Evolutionary conservation across 2,797 vertebrate genomes (phyloP).

Genomic region (Syngnathus rostellatus): DNA sequence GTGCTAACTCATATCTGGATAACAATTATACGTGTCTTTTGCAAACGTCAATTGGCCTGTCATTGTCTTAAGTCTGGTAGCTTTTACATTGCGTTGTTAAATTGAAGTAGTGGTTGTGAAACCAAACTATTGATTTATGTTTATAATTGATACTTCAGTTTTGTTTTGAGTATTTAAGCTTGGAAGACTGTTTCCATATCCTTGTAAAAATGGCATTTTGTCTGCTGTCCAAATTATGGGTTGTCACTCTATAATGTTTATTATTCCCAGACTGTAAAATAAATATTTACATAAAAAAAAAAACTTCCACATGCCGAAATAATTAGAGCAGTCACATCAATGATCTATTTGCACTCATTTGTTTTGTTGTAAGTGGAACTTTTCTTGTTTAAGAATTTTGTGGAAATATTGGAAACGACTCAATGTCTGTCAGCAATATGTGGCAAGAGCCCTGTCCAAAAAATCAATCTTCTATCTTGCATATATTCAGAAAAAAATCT

Average conservation of each 20-base stretch:
- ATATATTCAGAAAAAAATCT: not conserved
- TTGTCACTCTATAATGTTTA: slow-evolving; percentile 41
- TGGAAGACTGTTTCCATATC: slow-evolving; percentile 26
- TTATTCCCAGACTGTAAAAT: slow-evolving; percentile 33
- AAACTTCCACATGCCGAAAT: slow-evolving; percentile 39
- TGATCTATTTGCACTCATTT: not conserved
- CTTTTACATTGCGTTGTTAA: not conserved
- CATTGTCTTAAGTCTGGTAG: not conserved
- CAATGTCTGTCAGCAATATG: not conserved
- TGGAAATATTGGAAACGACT: not conserved
- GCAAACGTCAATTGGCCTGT: not conserved
- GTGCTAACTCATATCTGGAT: slow-evolving; percentile 9
- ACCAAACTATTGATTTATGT: not conserved
- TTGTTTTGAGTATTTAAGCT: slow-evolving; percentile 5
- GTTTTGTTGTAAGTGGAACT: not conserved
- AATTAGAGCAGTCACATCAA: slow-evolving; percentile 12
- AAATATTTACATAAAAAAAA: slow-evolving; percentile 45
- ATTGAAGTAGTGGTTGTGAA: not conserved
- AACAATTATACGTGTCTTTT: slow-evolving; percentile 5
- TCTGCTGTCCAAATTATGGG: slow-evolving; percentile 34
- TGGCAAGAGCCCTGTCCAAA: not conserved
- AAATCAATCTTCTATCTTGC: not conserved
- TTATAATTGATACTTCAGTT: not conserved
- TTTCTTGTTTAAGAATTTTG: not conserved
- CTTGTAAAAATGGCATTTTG: slow-evolving; percentile 43